Evolutionary conservation across 2,113 vertebrate genomes (phyloP).

Genomic region (Camelus dromedarius): DNA sequence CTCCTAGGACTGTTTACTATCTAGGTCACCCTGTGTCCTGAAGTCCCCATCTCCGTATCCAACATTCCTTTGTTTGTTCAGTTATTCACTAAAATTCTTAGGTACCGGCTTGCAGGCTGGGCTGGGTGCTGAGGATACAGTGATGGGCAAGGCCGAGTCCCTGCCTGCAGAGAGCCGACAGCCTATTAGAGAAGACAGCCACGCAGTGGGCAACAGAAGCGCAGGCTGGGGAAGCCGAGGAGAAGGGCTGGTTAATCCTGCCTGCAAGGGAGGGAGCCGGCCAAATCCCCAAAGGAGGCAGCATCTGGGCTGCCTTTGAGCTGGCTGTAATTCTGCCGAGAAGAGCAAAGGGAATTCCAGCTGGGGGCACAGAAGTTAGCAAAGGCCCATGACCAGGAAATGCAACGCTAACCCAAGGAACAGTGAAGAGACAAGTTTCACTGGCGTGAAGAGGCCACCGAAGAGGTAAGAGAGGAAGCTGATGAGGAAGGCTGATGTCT

Average conservation of each 20-base stretch:
- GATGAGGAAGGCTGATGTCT: neutral
- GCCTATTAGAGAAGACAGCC: neutral
- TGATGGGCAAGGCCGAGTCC: neutral
- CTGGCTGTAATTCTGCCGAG: neutral
- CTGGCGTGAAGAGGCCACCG: neutral
- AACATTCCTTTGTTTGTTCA: neutral
- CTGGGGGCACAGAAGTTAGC: neutral
- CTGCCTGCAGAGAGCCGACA: neutral
- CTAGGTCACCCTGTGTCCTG: neutral
- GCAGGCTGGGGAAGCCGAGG: neutral
- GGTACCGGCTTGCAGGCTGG: neutral
- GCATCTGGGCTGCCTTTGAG: neutral
- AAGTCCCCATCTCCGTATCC: neutral
- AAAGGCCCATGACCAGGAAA: neutral
- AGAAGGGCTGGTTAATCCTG: neutral
- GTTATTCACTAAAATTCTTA: neutral
- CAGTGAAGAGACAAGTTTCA: neutral
- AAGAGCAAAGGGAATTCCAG: neutral
- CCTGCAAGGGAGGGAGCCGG: neutral
- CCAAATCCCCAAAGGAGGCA: neutral
- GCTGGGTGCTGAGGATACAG: neutral
- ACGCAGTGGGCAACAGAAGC: rapidly evolving
- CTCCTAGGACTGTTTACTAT: neutral
- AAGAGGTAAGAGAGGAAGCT: neutral
- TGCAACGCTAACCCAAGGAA: neutral